Evolutionary conservation across 2,113 vertebrate species (phyloP).

Genomic region (Steatornis caripensis): DNA sequence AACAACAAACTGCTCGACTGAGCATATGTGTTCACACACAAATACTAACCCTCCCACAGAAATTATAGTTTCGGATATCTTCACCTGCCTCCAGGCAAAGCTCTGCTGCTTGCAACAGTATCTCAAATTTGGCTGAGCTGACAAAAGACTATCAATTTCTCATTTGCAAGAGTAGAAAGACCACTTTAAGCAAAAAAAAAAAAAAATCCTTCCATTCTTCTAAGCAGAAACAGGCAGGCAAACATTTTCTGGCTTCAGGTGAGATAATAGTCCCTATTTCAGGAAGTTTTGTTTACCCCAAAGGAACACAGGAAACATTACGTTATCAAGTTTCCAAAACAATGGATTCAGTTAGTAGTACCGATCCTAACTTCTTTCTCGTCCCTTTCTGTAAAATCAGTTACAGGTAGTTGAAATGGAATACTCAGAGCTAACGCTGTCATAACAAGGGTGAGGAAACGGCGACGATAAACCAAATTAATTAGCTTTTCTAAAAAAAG

Average conservation of each 20-base stretch:
- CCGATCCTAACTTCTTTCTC: neutral
- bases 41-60: slow-evolving; percentile 53
- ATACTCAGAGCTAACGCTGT: neutral
- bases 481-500: slow-evolving; percentile 2
- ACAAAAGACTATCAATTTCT: slow-evolving; percentile 36
- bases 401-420: neutral
- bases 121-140: slow-evolving; percentile 29
- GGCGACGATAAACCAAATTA: neutral
- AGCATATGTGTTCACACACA: slow-evolving; percentile 46
- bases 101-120: slow-evolving; percentile 20
- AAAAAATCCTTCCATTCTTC: neutral
- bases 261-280: slow-evolving; percentile 9
- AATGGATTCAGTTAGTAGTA: neutral
- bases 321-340: slow-evolving; percentile 4
- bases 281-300: neutral
- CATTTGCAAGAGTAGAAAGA: slow-evolving; percentile 25
- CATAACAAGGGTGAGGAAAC: neutral
- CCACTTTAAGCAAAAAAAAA: neutral
- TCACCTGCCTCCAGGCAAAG: slow-evolving; percentile 47
- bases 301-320: neutral
- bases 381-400: neutral
- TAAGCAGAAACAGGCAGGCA: neutral
- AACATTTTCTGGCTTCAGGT: slow-evolving; percentile 25
- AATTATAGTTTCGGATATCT: slow-evolving; percentile 3
- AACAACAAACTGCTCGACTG: slow-evolving; percentile 21